Conservation (phyloP, 2,888 invertebrate genomes). For the Troglohyphantes excavatus region DNA sequence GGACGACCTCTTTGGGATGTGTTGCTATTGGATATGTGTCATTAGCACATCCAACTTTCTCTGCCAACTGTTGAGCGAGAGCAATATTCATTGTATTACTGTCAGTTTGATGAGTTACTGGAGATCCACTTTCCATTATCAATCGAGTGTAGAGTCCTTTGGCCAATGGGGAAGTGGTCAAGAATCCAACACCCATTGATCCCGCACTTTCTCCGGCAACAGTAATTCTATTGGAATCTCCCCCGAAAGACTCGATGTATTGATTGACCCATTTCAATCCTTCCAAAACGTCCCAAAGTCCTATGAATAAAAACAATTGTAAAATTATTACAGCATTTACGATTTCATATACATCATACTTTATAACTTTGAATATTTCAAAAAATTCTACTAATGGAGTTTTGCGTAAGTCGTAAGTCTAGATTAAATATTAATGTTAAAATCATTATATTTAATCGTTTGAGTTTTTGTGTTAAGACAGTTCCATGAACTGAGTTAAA, state of each 20-base stretch:
- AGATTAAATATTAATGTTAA: too few species aligned
- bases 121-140: constrained; percentile 69
- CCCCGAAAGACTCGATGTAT: constrained; percentile 57
- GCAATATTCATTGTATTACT: too few species aligned
- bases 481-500: too few species aligned
- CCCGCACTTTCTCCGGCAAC: constrained; percentile 69
- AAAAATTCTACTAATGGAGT: too few species aligned
- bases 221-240: constrained; percentile 47
- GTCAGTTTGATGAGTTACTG: too few species aligned
- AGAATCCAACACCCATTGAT: constrained; percentile 23
- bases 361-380: too few species aligned
- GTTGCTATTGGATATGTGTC: neutral
- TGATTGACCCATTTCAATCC: constrained; percentile 66
- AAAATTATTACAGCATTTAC: too few species aligned
- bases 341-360: too few species aligned
- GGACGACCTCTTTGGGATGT: neutral
- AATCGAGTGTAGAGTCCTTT: constrained; percentile 49
- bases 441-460: too few species aligned
- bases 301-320: too few species aligned
- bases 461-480: too few species aligned
- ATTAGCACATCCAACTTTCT: constrained; percentile 13
- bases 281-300: constrained; percentile 39
- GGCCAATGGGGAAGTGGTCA: constrained; percentile 53
- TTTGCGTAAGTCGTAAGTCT: too few species aligned
- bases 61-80: constrained; percentile 16